Conservation (phyloP, 2,113 vertebrate species). For the Gallinago undulata region DNA sequence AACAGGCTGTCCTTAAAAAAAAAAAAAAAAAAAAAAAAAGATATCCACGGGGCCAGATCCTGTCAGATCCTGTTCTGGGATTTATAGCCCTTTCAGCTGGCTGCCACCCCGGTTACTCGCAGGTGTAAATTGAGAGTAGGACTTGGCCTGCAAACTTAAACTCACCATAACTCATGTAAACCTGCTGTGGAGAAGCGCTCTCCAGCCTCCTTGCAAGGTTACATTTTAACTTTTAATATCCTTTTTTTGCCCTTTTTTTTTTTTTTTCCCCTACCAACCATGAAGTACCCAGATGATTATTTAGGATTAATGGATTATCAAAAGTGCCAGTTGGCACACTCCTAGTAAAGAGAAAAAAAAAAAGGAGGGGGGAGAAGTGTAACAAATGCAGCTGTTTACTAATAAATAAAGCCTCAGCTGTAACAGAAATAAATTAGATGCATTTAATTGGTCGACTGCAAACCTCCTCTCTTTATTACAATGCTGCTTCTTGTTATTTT, state of each 20-base stretch:
- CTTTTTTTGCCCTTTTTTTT: neutral
- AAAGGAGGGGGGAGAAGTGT: conserved; percentile 15
- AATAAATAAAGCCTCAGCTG: conserved; percentile 89
- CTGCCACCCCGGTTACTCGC: neutral
- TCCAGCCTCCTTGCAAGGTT: conserved; percentile 59
- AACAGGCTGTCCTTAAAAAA: neutral
- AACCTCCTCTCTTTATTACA: conserved; percentile 82
- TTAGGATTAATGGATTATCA: conserved; percentile 83
- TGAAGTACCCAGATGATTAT: conserved; percentile 77
- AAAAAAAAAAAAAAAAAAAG: neutral
- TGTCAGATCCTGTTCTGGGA: neutral
- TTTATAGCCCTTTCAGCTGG: conserved; percentile 20
- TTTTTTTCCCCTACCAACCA: neutral
- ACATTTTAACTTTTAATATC: conserved; percentile 65
- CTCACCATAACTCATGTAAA: conserved; percentile 37
- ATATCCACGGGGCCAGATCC: conserved; percentile 3
- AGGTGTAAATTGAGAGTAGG: conserved; percentile 20
- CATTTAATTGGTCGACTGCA: conserved; percentile 83
- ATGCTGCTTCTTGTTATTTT: conserved; percentile 83
- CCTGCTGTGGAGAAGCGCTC: neutral
- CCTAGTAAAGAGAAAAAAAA: conserved; percentile 54
- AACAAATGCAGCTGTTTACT: conserved; percentile 87
- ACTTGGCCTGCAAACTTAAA: conserved; percentile 40
- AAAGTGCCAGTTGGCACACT: conserved; percentile 79
- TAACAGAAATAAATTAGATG: conserved; percentile 86